Evolutionary conservation across 2,113 vertebrate genomes (phyloP), one percentile per base, ranked within the genome.

Genomic region (Suricata suricatta): DNA sequence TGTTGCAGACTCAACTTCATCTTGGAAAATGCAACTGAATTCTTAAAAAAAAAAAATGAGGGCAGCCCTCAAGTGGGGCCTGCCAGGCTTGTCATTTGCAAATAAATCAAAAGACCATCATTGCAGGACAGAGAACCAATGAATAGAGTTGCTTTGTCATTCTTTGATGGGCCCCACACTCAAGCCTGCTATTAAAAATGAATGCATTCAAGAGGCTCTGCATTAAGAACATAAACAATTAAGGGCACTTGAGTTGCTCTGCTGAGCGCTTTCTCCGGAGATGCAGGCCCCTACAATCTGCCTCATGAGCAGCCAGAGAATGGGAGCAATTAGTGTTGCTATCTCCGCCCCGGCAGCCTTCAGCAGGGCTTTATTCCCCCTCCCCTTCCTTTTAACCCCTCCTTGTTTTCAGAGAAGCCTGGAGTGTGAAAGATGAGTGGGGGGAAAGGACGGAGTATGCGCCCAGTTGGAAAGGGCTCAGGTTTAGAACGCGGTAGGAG

Each of bases 201-300:
- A 99, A 99, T 99, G 98, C 97, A 97, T 99, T 99, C 98, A 98
- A 99, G 99, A 99, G 99, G 97, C 97, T 98, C 98, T 98, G 98
- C 98, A 98, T 99, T 98, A 98, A 98, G 98, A 99, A 99, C 98
- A 98, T 99, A 99, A 99, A 99, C 99, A 99, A 99, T 99, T 99
- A 99, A 99, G 98, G 97, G 98, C 97, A 98, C 99, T 99, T 99
- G 98, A 99, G 97, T 98, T 99, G 80, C 96, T 99, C 97, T 98
- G 93, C 98, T 98, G 96, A 99, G 98, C 94, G 98, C 96, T 98
- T 99, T 98, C 98, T 97, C 96, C 54, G 77, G 97, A 97, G 96
- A 98, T 98, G 85, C 95, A 90, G 96, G 94, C 97, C 98, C 97
- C 97, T 95, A 88, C 97, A 96, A 54, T 97, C 97, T 98, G 95